Percentiles rank a stretch among this genome's conserved stretches.
These are phyloP conservation scores for Sweltsa coloradensis DNA, from an alignment of 1,140 invertebrate genomes.

Conservation along the genomic window DNA sequence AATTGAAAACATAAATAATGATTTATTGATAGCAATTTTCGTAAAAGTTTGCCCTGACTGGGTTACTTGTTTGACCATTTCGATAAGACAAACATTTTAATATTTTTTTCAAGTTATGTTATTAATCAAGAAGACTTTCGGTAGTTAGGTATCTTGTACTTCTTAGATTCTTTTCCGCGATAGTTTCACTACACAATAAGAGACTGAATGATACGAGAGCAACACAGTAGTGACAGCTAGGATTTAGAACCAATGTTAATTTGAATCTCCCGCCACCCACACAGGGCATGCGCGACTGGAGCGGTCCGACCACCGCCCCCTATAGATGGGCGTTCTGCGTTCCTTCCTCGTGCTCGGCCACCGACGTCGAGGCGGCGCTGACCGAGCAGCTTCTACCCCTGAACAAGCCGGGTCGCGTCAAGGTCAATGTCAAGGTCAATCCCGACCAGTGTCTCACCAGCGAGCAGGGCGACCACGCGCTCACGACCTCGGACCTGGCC, in stretches of 20 bases:
- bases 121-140: too few relatives aligned
- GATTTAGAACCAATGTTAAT: too few relatives aligned
- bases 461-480: not conserved
- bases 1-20: not conserved
- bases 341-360: not conserved
- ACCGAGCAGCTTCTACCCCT: not conserved
- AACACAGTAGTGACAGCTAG: not conserved
- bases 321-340: constrained; percentile 1
- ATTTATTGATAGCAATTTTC: not conserved
- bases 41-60: not conserved
- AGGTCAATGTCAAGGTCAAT: not conserved
- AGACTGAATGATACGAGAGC: not conserved
- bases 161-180: too few relatives aligned
- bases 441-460: not conserved
- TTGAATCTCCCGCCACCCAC: not conserved
- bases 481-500: not conserved
- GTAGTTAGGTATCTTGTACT: too few relatives aligned
- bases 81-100: not conserved
- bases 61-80: not conserved
- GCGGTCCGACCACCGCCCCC: not conserved
- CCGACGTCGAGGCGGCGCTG: not conserved
- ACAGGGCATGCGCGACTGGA: not conserved
- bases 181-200: not conserved
- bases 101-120: not conserved
- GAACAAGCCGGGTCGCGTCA: not conserved